Evolutionary conservation across 2,888 invertebrate species (phyloP).

Genomic region (Deladenus siricidicola): DNA sequence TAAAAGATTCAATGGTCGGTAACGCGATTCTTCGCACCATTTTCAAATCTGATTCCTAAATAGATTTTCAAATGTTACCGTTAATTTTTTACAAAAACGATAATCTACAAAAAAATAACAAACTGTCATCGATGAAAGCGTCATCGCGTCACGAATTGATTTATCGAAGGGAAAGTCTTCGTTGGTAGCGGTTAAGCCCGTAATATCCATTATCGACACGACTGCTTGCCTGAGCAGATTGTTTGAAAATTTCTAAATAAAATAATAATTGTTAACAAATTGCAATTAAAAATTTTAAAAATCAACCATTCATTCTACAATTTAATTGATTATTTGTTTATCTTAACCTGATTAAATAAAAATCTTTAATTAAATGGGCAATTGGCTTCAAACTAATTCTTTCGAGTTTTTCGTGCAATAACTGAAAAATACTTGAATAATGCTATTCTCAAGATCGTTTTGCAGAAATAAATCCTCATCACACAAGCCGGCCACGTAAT

Average conservation of each 20-base stretch:
- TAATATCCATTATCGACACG: conserved; percentile 32
- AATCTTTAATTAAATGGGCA: too few species aligned
- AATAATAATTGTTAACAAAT: conserved; percentile 5
- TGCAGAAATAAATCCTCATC: conserved; percentile 45
- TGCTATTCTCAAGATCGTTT: conserved; percentile 47
- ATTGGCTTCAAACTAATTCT: too few species aligned
- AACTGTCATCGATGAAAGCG: conserved; percentile 38
- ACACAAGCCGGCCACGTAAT: conserved; percentile 46
- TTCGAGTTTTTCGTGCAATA: background rate
- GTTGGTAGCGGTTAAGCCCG: conserved; percentile 36
- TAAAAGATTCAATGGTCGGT: conserved; percentile 28
- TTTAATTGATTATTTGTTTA: too few species aligned
- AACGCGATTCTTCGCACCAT: conserved; percentile 26
- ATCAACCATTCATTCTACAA: too few species aligned
- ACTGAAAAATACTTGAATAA: conserved; percentile 28
- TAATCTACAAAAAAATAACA: background rate
- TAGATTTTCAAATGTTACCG: background rate
- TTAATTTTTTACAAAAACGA: too few species aligned
- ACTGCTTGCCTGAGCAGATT: conserved; percentile 26
- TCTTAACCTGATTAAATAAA: too few species aligned
- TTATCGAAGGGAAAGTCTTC: conserved; percentile 34
- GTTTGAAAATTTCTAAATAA: conserved; percentile 27
- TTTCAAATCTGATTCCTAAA: conserved; percentile 27
- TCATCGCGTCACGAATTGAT: conserved; percentile 39
- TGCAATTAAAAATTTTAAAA: background rate